phyloP scores from a whole-genome alignment of 2,888 invertebrate genomes.

The Saturnia japonica region DNA sequence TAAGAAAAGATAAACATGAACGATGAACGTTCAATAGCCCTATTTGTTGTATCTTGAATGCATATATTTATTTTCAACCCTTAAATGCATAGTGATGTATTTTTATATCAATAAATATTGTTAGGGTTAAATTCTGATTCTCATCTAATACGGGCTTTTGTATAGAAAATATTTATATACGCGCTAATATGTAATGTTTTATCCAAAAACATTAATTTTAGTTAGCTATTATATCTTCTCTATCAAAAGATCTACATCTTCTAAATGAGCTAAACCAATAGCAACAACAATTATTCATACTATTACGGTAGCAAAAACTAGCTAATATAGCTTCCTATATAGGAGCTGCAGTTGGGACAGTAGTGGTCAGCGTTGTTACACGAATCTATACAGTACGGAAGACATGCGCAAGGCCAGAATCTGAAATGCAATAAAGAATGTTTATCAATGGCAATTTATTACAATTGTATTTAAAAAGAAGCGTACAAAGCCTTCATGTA shows the following conservation, averaged over 20 bases:
- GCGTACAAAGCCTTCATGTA: neutral
- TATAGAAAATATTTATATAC: neutral
- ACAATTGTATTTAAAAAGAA: neutral
- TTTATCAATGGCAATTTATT: neutral
- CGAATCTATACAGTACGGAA: constrained; percentile 81
- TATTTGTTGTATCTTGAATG: too few species aligned
- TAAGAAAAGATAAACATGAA: too few species aligned
- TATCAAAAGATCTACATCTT: neutral
- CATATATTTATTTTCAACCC: too few species aligned
- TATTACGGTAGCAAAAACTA: constrained; percentile 23
- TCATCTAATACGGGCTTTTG: neutral
- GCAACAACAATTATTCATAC: neutral
- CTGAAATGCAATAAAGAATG: constrained; percentile 40
- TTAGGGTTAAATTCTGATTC: too few species aligned
- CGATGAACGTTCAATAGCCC: too few species aligned
- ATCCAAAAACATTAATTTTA: too few species aligned
- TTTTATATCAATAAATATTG: too few species aligned
- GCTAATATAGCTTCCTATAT: constrained; percentile 64
- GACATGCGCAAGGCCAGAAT: constrained; percentile 76
- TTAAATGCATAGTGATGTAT: too few species aligned
- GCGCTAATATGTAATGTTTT: neutral
- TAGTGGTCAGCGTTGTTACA: constrained; percentile 19
- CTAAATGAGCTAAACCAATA: neutral
- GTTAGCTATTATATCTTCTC: neutral
- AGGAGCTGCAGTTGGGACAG: constrained; percentile 19